These are phyloP conservation scores for Gobiocypris rarus DNA, from an alignment of 2,113 vertebrate species.

Conservation along the genomic window DNA sequence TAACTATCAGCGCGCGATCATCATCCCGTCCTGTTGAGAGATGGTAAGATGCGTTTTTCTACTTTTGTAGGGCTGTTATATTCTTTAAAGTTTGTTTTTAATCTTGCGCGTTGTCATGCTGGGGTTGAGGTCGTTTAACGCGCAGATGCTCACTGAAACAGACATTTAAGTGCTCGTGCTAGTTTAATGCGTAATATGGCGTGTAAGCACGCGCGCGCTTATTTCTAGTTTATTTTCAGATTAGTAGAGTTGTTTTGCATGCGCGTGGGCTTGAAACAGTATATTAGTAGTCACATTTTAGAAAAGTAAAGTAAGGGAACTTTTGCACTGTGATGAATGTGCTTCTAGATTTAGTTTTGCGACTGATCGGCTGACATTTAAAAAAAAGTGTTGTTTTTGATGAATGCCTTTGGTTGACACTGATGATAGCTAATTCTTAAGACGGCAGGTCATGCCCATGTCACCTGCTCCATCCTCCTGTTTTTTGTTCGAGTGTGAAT, in stretches of 20 bases:
- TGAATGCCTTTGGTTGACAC: too few relatives aligned
- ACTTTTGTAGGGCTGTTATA: background rate
- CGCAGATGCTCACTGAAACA: slow-evolving; percentile 4
- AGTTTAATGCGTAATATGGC: background rate
- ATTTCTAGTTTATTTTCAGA: background rate
- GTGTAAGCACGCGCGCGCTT: background rate
- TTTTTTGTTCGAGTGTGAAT: background rate
- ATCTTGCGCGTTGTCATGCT: background rate
- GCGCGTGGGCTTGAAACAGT: background rate
- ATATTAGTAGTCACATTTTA: background rate
- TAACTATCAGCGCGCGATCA: slow-evolving; percentile 16
- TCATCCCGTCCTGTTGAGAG: background rate
- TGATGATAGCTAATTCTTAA: background rate
- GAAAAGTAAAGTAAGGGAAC: background rate
- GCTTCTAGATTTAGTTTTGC: background rate
- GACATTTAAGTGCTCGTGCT: background rate
- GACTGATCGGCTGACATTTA: background rate
- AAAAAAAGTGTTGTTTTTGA: too few relatives aligned
- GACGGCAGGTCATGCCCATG: background rate
- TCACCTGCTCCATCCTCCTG: background rate
- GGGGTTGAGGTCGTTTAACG: background rate
- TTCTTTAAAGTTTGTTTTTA: background rate
- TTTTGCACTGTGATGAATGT: background rate
- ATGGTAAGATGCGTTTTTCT: slow-evolving; percentile 35
- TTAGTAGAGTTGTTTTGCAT: background rate